Evolutionary conservation across 1,140 invertebrate genomes (phyloP).

Genomic region (Drosophila nikananu): DNA sequence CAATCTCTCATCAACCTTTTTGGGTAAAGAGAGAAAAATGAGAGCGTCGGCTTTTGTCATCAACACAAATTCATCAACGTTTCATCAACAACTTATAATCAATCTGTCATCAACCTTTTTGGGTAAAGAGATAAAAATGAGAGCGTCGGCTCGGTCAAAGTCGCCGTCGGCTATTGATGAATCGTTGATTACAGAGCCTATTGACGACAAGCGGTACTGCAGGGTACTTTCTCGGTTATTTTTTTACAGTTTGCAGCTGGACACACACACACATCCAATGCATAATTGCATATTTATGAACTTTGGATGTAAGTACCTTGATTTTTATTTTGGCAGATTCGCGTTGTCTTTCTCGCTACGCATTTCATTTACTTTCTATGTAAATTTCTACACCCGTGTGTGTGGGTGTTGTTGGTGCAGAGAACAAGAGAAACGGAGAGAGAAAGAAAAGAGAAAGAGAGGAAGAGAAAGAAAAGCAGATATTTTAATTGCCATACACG

Average conservation of each 20-base stretch:
- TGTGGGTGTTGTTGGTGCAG: conserved; percentile 13
- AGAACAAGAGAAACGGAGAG: conserved; percentile 10
- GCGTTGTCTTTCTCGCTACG: conserved; percentile 54
- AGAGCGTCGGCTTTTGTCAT: too few species aligned
- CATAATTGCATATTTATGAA: conserved; percentile 68
- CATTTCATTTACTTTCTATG: conserved; percentile 66
- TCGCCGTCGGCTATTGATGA: too few species aligned
- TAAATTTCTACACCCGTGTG: conserved; percentile 52
- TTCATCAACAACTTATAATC: too few species aligned
- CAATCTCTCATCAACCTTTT: too few species aligned
- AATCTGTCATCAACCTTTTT: too few species aligned
- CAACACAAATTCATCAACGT: too few species aligned
- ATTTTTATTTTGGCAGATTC: conserved; percentile 54
- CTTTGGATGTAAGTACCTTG: conserved; percentile 22
- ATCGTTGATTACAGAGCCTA: too few species aligned
- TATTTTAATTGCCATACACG: conserved; percentile 75
- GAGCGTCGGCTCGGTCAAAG: too few species aligned
- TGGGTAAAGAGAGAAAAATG: too few species aligned
- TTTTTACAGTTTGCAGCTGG: conserved; percentile 11
- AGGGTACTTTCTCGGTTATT: neutral
- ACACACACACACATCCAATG: conserved; percentile 35
- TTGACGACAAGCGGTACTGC: too few species aligned
- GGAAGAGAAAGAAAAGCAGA: conserved; percentile 61
- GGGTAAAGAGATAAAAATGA: too few species aligned
- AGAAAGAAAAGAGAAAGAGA: conserved; percentile 34